A percentile compares a stretch with the other conserved stretches of the same genome.
Evolutionary conservation across 2,113 vertebrate species (phyloP).

Genomic region (Nicator chloris): DNA sequence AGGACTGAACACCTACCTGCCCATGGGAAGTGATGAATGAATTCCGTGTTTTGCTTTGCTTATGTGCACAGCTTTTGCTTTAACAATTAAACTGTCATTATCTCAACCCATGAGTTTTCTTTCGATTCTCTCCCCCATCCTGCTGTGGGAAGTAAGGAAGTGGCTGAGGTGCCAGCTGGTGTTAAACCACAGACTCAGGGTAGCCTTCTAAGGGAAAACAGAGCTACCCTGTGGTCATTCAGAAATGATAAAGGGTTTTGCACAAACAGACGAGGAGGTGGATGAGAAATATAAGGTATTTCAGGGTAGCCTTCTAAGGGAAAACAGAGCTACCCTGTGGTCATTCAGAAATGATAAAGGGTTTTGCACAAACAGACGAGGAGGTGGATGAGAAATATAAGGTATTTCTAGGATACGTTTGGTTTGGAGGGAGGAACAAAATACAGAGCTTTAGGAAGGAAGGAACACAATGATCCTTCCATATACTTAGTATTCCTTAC

Average conservation of each 20-base stretch:
- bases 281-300: background rate
- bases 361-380: background rate
- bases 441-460: background rate
- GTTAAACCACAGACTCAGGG: background rate
- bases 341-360: background rate
- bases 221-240: background rate
- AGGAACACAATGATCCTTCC: background rate
- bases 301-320: background rate
- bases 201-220: background rate
- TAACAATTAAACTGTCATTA: background rate
- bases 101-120: background rate
- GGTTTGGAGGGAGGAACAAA: background rate
- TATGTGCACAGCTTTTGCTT: background rate
- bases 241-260: background rate
- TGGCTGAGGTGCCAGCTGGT: background rate
- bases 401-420: background rate
- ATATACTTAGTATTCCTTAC: background rate
- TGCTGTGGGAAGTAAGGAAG: background rate
- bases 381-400: background rate
- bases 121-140: background rate
- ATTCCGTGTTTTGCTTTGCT: background rate
- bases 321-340: background rate
- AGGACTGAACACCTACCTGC: background rate
- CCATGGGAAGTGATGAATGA: background rate
- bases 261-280: background rate